Evolutionary conservation across 2,113 vertebrate species (phyloP).

Genomic region (Rhinolophus ferrumequinum): DNA sequence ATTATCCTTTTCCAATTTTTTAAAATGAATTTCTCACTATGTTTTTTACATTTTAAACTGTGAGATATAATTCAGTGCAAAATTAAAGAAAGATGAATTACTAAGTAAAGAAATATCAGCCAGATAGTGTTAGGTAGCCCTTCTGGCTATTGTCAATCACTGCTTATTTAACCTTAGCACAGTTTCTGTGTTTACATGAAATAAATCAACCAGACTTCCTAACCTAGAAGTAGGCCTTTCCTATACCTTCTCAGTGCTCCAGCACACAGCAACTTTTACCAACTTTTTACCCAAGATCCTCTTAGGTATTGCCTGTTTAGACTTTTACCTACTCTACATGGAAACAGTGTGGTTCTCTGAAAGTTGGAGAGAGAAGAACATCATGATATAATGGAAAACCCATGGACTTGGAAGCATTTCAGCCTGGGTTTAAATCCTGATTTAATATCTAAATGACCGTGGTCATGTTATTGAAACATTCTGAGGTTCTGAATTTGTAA

Average conservation of each 20-base stretch:
- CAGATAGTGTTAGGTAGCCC: neutral
- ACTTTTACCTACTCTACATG: neutral
- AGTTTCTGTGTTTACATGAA: neutral
- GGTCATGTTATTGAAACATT: neutral
- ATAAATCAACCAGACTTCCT: neutral
- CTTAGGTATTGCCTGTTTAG: neutral
- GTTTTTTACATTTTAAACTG: neutral
- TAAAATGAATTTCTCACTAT: neutral
- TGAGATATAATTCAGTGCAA: constrained; percentile 4
- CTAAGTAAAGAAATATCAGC: neutral
- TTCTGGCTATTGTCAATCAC: neutral
- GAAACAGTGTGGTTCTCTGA: neutral
- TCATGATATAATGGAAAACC: neutral
- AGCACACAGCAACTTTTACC: neutral
- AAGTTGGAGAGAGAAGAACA: neutral
- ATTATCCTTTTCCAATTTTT: neutral
- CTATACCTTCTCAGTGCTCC: neutral
- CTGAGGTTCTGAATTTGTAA: neutral
- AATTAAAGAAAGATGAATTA: neutral
- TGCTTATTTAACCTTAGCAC: neutral
- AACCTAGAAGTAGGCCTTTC: neutral
- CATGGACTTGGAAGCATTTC: neutral
- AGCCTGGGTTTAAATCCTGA: neutral
- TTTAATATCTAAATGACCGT: neutral
- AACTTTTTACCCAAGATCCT: neutral